These are phyloP conservation scores for Vultur gryphus DNA, from an alignment of 2,797 vertebrate species.

Conservation along the genomic window DNA sequence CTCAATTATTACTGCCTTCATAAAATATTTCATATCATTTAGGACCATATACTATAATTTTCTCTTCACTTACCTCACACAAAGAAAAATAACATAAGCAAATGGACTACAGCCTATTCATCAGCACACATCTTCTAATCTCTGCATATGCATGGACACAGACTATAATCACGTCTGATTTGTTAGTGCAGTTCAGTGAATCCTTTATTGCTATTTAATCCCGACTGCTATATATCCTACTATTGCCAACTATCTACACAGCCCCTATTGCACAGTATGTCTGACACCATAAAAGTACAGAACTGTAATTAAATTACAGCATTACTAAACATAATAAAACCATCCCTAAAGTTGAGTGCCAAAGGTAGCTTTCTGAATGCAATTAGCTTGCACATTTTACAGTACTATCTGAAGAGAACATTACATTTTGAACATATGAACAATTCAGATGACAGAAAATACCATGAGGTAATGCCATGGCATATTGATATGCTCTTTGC, in stretches of 20 bases:
- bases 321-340: neutral
- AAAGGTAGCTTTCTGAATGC: neutral
- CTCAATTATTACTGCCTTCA: neutral
- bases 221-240: neutral
- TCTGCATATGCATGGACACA: neutral
- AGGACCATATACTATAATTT: neutral
- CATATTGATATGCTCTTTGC: neutral
- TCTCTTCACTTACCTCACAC: neutral
- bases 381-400: neutral
- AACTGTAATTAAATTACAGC: neutral
- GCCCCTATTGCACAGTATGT: neutral
- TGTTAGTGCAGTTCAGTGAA: conserved; percentile 40
- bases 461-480: neutral
- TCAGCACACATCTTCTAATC: conserved; percentile 12
- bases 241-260: neutral
- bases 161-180: conserved; percentile 2
- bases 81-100: neutral
- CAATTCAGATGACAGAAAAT: neutral
- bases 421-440: neutral
- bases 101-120: neutral
- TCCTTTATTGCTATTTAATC: conserved; percentile 36
- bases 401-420: neutral
- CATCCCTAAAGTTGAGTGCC: neutral
- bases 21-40: neutral
- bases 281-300: neutral